These are phyloP conservation scores for Anabacerthia variegaticeps DNA, from an alignment of 2,797 vertebrate species.

Conservation along the genomic window DNA sequence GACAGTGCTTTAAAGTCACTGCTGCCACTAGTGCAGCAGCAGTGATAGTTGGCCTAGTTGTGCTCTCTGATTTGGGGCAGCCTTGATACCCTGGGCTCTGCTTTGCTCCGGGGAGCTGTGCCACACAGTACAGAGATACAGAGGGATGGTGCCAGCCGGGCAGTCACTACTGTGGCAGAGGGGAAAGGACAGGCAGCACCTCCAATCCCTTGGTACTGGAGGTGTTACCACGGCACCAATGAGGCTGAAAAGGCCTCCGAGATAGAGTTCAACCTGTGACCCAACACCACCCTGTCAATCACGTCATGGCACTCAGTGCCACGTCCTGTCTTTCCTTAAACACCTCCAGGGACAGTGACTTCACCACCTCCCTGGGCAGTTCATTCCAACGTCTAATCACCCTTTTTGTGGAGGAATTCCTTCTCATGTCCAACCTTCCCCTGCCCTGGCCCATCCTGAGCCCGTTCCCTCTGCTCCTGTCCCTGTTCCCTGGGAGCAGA, in stretches of 20 bases:
- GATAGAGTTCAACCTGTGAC: background rate
- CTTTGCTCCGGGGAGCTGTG: background rate
- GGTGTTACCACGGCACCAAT: background rate
- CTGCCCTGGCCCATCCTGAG: background rate
- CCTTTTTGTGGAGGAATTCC: background rate
- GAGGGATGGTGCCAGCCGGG: rapidly evolving
- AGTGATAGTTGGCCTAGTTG: background rate
- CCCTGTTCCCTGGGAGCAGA: background rate
- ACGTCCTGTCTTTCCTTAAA: background rate
- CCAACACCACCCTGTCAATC: background rate
- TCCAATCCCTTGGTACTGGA: background rate
- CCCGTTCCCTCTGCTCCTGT: background rate
- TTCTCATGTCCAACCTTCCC: background rate
- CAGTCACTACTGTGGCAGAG: background rate
- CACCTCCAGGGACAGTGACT: too few species aligned
- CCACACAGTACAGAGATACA: rapidly evolving
- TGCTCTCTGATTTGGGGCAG: background rate
- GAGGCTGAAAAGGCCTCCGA: background rate
- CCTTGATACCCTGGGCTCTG: background rate
- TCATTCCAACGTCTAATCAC: background rate
- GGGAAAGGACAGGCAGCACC: background rate
- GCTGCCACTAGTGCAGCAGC: background rate
- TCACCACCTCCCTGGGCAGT: background rate
- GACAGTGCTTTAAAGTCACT: background rate
- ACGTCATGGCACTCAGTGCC: background rate